Base-by-base conservation (phyloP, 2,888 invertebrate genomes). In the Ernsta delagoae region DNA sequence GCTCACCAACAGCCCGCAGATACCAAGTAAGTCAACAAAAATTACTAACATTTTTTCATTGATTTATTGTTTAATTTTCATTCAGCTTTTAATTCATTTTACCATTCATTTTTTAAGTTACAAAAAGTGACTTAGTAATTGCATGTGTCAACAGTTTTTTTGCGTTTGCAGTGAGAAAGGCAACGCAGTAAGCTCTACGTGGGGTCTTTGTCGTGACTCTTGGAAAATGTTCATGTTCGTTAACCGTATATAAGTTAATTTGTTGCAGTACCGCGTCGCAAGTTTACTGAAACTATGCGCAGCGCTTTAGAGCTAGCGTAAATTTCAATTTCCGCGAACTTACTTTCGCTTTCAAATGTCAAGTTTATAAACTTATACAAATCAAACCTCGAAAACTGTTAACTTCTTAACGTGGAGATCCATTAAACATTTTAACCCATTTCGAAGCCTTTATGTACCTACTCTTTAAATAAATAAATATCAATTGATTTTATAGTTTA, bases 241-340 rank as follows among this genome's bases (percentile, higher is more conserved):
- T 43, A 61, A 39, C 11, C 34, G 39, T 53, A 5, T 31, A 5
- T 64, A 53, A 64, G 34, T 63, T 61, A 66, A 69, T 73, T 71
- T 59, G 41, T 60, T 72, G 69, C 69, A 70, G 72, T 70, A 70
- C 8, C 68, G 71, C 65, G 72, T 68, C 71, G 69, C 69, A 67
- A 66, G 31, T 70, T 72, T 74, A 65, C 50, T 66, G 56, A 65
- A 73, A 72, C 56, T 71, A 71, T 71, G 70, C 73, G 72, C 69
- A 70, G 43, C 41, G 57, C 41, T 50, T 34, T 50, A 59, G 12
- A 63, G 62, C 62, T 68, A 12, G 57, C 48, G 68, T 59, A 16
- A 56, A 61, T 62, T 63, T 61, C 67, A 68, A 63, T 63, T 16
- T 57, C 50, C n/a, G 31, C 57, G 11, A 63, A 62, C 43, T 45